Percentiles rank a stretch among this genome's conserved stretches.
Evolutionary conservation across 2,797 vertebrate species (phyloP).

Genomic region (Scolopax bukidnonensis): DNA sequence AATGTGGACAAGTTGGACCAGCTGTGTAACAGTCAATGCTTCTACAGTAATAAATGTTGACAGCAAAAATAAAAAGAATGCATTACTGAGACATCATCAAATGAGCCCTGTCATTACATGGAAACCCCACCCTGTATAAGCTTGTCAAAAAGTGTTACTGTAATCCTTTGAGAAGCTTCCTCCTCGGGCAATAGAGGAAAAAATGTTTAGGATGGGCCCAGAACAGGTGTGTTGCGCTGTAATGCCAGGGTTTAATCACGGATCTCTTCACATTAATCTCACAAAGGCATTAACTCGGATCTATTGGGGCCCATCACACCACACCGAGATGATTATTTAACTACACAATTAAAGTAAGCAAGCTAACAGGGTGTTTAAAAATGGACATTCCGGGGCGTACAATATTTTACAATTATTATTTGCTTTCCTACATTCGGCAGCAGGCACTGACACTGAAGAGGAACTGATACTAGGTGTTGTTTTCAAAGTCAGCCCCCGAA

Average conservation of each 20-base stretch:
- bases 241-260: slow-evolving; percentile 72
- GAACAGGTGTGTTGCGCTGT: slow-evolving; percentile 78
- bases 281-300: slow-evolving; percentile 69
- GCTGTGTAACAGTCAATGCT: slow-evolving; percentile 76
- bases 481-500: neutral
- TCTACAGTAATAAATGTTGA: slow-evolving; percentile 81
- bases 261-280: slow-evolving; percentile 79
- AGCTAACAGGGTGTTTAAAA: slow-evolving; percentile 62
- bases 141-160: slow-evolving; percentile 88
- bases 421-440: slow-evolving; percentile 20
- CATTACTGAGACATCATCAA: slow-evolving; percentile 74
- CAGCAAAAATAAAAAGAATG: slow-evolving; percentile 81
- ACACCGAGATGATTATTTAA: slow-evolving; percentile 69
- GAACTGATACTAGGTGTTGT: neutral
- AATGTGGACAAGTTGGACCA: slow-evolving; percentile 75
- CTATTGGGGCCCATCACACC: slow-evolving; percentile 66
- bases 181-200: slow-evolving; percentile 75
- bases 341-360: slow-evolving; percentile 62
- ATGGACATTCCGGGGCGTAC: slow-evolving; percentile 38
- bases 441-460: neutral
- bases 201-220: slow-evolving; percentile 65
- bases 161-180: slow-evolving; percentile 82
- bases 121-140: slow-evolving; percentile 79
- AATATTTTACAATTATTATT: slow-evolving; percentile 58
- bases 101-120: slow-evolving; percentile 75